phyloP scores from a whole-genome alignment of 2,797 vertebrate species.

The Sebastes matsubarae region DNA sequence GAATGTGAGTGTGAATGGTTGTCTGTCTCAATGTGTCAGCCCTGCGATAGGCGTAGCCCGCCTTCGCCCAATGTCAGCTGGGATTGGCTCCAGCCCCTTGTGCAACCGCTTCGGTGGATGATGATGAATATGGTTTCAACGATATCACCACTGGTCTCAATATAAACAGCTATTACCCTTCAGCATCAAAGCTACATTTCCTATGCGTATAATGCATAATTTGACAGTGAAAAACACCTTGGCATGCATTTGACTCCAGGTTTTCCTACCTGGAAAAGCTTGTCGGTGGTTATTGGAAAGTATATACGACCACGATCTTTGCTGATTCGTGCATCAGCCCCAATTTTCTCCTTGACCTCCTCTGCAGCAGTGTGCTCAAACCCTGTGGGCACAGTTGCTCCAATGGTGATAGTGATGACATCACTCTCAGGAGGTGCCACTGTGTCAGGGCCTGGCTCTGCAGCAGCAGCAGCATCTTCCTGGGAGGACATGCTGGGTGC shows the following conservation, averaged over 20 bases:
- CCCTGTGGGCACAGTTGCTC: constrained; percentile 96
- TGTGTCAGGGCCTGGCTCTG: constrained; percentile 1
- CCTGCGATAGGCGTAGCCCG: too few species aligned
- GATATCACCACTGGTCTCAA: neutral
- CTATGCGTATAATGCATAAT: neutral
- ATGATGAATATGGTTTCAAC: neutral
- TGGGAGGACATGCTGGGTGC: constrained; percentile 58
- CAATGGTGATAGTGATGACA: constrained; percentile 82
- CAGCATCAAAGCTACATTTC: neutral
- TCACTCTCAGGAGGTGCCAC: constrained; percentile 3
- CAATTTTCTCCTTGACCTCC: constrained; percentile 93
- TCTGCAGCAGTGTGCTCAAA: constrained; percentile 93
- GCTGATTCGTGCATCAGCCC: constrained; percentile 86
- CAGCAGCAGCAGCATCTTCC: constrained; percentile 5
- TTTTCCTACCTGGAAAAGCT: constrained; percentile 84
- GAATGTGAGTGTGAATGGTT: too few species aligned
- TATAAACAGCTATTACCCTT: neutral
- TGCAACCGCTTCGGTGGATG: too few species aligned
- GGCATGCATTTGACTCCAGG: neutral
- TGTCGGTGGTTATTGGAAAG: constrained; percentile 88
- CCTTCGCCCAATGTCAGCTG: too few species aligned
- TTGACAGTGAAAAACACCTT: neutral
- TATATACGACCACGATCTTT: constrained; percentile 94
- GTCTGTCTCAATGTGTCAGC: too few species aligned
- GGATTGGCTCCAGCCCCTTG: too few species aligned